phyloP scores from a whole-genome alignment of 2,797 vertebrate genomes.

The Vireo griseus region DNA sequence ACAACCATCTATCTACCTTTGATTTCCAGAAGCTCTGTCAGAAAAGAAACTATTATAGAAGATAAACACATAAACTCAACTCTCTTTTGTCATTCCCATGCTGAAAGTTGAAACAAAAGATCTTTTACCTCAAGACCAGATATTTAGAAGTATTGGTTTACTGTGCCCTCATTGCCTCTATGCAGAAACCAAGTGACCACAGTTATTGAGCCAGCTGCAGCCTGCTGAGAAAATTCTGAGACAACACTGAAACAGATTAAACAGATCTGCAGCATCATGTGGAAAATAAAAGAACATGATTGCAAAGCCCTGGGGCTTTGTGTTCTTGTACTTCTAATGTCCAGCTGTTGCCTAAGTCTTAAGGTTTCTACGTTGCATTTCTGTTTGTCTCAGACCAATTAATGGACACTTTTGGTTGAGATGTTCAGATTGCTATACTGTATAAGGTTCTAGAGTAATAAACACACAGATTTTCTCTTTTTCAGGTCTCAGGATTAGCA shows the following conservation, averaged over 20 bases:
- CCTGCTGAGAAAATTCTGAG: background rate
- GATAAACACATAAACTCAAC: background rate
- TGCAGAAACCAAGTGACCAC: background rate
- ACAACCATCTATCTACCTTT: background rate
- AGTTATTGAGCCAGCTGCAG: background rate
- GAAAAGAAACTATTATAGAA: background rate
- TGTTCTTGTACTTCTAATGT: background rate
- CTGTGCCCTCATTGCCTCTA: rapidly evolving
- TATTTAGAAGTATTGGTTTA: background rate
- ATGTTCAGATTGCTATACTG: background rate
- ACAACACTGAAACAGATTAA: background rate
- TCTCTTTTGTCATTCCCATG: background rate
- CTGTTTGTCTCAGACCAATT: background rate
- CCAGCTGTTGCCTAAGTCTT: background rate
- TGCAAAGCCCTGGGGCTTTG: background rate
- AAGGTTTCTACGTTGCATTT: background rate
- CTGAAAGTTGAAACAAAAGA: background rate
- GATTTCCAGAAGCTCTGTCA: background rate
- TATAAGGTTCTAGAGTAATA: background rate
- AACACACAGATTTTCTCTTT: background rate
- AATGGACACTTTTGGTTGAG: background rate
- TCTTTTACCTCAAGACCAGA: background rate
- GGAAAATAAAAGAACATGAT: background rate
- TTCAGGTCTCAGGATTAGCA: background rate
- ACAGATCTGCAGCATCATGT: background rate